phyloP scores from a whole-genome alignment of 2,797 vertebrate species.

The Enteromius trimaculatus region DNA sequence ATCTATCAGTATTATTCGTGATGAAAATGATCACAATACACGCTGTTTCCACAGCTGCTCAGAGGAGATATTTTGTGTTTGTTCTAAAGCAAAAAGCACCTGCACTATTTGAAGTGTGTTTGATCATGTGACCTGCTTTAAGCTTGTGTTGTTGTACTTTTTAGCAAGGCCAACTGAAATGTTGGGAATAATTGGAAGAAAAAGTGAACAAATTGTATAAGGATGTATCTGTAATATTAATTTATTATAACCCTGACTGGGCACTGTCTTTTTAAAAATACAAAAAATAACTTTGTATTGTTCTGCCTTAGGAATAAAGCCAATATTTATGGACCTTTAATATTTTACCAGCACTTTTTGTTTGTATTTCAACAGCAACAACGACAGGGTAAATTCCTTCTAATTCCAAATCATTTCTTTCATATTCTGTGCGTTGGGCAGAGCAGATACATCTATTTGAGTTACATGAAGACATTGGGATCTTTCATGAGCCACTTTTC shows the following conservation, averaged over 20 bases:
- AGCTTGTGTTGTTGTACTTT: not conserved
- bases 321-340: slow-evolving; percentile 26
- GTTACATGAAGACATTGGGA: not conserved
- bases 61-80: slow-evolving; percentile 15
- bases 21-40: slow-evolving; percentile 38
- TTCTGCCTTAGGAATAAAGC: slow-evolving; percentile 48
- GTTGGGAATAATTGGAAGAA: not conserved
- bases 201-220: not conserved
- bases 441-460: slow-evolving; percentile 1
- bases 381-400: not conserved
- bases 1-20: slow-evolving; percentile 65
- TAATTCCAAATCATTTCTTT: not conserved
- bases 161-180: not conserved
- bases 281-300: not conserved
- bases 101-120: slow-evolving; percentile 40
- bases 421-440: not conserved
- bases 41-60: slow-evolving; percentile 11
- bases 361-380: slow-evolving; percentile 14
- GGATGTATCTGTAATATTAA: slow-evolving; percentile 19
- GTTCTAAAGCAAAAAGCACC: not conserved
- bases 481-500: not conserved
- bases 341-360: slow-evolving; percentile 47
- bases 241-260: slow-evolving; percentile 8
- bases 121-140: slow-evolving; percentile 25
- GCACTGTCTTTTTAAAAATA: slow-evolving; percentile 3